These are phyloP conservation scores for Phoxinus dragarum DNA, from an alignment of 2,797 vertebrate genomes.

Conservation along the genomic window DNA sequence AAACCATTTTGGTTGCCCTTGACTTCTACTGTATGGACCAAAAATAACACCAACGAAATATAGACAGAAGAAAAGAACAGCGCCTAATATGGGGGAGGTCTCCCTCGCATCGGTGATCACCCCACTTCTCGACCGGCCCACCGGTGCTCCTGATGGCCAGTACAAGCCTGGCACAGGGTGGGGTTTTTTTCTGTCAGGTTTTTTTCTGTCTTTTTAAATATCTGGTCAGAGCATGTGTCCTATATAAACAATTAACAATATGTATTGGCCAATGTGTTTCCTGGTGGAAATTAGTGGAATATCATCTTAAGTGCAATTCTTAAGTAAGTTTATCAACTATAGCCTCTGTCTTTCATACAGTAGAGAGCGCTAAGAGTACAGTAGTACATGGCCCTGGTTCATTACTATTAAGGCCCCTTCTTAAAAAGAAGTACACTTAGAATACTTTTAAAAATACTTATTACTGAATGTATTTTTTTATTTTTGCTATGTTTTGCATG, in stretches of 20 bases:
- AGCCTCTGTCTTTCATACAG: background rate
- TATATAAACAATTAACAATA: background rate
- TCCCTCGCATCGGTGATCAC: too few species aligned
- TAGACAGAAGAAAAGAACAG: background rate
- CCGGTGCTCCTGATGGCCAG: too few species aligned
- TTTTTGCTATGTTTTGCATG: background rate
- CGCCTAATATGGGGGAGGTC: too few species aligned
- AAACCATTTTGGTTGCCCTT: background rate
- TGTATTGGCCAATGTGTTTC: background rate
- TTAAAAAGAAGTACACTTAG: background rate
- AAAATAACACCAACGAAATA: too few species aligned
- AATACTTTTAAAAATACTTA: background rate
- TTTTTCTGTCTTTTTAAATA: background rate
- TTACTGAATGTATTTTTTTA: background rate
- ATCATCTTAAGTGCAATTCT: background rate
- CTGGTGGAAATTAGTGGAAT: too few species aligned
- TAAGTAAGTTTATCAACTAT: background rate
- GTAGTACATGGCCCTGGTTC: background rate
- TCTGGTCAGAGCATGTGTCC: background rate
- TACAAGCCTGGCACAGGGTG: background rate
- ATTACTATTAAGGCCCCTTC: background rate
- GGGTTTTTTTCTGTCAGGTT: too few species aligned
- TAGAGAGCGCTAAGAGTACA: background rate
- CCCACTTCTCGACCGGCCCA: too few species aligned
- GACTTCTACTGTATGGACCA: background rate